These are phyloP conservation scores for Andrena cerasifolii DNA, from an alignment of 1,140 invertebrate genomes.

Conservation along the genomic window DNA sequence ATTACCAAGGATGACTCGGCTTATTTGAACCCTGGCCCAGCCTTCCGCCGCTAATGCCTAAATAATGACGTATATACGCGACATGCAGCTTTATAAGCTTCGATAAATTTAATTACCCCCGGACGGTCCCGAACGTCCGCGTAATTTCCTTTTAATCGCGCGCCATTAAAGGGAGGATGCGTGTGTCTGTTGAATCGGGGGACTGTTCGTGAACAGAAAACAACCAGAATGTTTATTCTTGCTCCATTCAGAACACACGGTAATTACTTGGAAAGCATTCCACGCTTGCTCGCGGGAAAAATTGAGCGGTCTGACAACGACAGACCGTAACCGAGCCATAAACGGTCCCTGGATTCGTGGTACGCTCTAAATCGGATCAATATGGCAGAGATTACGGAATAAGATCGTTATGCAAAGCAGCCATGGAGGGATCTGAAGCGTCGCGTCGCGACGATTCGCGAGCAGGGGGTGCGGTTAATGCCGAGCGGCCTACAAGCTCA, in stretches of 20 bases:
- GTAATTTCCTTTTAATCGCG: constrained; percentile 45
- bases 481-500: constrained; percentile 67
- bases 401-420: constrained; percentile 81
- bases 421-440: constrained; percentile 43
- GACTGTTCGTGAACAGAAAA: background rate
- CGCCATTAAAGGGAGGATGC: background rate
- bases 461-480: constrained; percentile 79
- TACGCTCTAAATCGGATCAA: constrained; percentile 76
- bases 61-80: constrained; percentile 61
- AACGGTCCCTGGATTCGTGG: constrained; percentile 58
- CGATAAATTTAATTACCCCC: constrained; percentile 61
- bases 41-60: constrained; percentile 55
- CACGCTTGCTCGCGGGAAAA: background rate
- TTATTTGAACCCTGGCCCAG: constrained; percentile 27
- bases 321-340: constrained; percentile 51
- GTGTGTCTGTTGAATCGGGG: background rate
- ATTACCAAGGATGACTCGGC: constrained; percentile 76
- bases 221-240: background rate
- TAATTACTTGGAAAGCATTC: background rate
- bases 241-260: background rate
- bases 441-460: constrained; percentile 55
- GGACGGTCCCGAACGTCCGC: background rate
- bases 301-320: constrained; percentile 26
- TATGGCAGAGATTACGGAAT: constrained; percentile 79
- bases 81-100: constrained; percentile 55